Evolutionary conservation across 2,888 invertebrate genomes (phyloP), one percentile per base, ranked within the genome.

Genomic region (Oxystoma pomonae): DNA sequence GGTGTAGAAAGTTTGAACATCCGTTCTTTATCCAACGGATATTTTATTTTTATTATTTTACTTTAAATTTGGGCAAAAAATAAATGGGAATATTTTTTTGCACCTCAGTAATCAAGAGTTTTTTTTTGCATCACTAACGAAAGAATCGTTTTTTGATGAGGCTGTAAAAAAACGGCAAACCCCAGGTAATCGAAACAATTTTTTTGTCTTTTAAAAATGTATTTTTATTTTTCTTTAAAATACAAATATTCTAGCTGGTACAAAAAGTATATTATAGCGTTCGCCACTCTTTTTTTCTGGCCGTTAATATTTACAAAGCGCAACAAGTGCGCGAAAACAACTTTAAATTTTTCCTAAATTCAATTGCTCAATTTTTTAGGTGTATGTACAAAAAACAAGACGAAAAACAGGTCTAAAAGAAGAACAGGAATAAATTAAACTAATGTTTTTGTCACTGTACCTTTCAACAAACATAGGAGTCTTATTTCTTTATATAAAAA

Each of bases 161-260:
- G n/a, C n/a, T n/a, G n/a, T n/a, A n/a, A n/a, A n/a, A n/a, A n/a
- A n/a, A 35, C 12, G 35, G 35, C 3, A 7, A 35, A 35, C 5
- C 3, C 35, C 35, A 35, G 12, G 12, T 7, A 35, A 35, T 35
- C 3, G 12, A 35, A 3, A 35, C 3, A 35, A 12, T 35, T 35
- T 7, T 35, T 7, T 35, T 35, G 35, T 35, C 35, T 35, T 35
- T 35, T 35, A 35, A 12, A 35, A 35, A 35, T 35, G 3, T 35
- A 7, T 7, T 35, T 35, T 35, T 35, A 7, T 7, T 58, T 62
- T 61, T 61, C 57, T 19, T 9, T 60, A 57, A 21, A 61, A 61
- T 62, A 69, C 59, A 69, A 67, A 69, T 67, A 63, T 59, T 55
- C 65, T 63, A 66, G 64, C 65, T 55, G 65, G 65, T 67, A 67